Conservation (phyloP, 1,140 invertebrate species). For the Drosophila sucinea region DNA sequence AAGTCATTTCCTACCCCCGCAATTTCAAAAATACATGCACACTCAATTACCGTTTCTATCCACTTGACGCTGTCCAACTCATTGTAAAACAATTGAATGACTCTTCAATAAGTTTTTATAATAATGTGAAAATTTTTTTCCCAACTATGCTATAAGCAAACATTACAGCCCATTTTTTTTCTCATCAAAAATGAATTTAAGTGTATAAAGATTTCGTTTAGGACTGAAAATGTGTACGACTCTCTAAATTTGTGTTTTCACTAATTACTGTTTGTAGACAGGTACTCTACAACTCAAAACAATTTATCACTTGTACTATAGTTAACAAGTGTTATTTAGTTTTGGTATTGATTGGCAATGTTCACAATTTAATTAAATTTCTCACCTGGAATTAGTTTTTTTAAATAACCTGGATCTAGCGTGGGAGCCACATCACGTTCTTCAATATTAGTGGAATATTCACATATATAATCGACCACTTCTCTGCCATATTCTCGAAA, state of each 20-base stretch:
- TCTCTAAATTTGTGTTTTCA: too few relatives aligned
- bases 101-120: slow-evolving; percentile 60
- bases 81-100: slow-evolving; percentile 63
- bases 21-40: slow-evolving; percentile 9
- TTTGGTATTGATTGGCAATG: slow-evolving; percentile 3
- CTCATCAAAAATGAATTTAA: too few relatives aligned
- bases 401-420: slow-evolving; percentile 93
- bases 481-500: slow-evolving; percentile 93
- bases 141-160: background rate
- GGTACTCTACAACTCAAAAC: slow-evolving; percentile 4
- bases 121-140: slow-evolving; percentile 38
- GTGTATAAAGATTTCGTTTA: too few relatives aligned
- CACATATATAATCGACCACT: slow-evolving; percentile 97
- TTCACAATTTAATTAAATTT: background rate
- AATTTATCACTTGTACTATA: slow-evolving; percentile 57
- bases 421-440: slow-evolving; percentile 91
- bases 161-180: slow-evolving; percentile 1
- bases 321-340: slow-evolving; percentile 29
- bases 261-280: too few relatives aligned
- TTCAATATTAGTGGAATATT: slow-evolving; percentile 91
- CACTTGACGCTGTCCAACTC: slow-evolving; percentile 38
- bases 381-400: slow-evolving; percentile 85
- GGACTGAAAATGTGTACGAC: too few relatives aligned
- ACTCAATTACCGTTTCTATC: slow-evolving; percentile 32
- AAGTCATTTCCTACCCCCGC: slow-evolving; percentile 26